These are phyloP conservation scores for Drosophila lacteicornis DNA, from an alignment of 1,140 invertebrate species.

Conservation along the genomic window DNA sequence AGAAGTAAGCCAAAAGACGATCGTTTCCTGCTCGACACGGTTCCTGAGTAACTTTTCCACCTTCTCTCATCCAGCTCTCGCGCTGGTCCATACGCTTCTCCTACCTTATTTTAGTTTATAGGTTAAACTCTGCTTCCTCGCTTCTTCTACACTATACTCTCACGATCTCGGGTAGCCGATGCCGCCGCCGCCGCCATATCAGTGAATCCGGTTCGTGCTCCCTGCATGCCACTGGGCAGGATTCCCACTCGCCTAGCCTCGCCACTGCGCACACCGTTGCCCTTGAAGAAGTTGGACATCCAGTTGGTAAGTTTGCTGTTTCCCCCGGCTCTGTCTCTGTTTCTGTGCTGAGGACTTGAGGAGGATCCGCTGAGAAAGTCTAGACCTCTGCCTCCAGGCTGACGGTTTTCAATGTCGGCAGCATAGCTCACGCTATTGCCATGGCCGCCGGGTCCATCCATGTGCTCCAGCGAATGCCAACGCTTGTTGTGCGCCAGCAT, in stretches of 20 bases:
- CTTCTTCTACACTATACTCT: constrained; percentile 80
- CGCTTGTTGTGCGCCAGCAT: constrained; percentile 87
- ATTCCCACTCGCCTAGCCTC: constrained; percentile 70
- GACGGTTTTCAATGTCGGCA: constrained; percentile 65
- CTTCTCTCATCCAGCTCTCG: constrained; percentile 16
- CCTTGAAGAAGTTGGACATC: constrained; percentile 66
- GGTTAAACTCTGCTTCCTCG: constrained; percentile 18
- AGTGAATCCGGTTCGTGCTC: constrained; percentile 66
- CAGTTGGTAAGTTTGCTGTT: constrained; percentile 60
- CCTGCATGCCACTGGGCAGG: constrained; percentile 64
- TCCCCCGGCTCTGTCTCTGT: constrained; percentile 4
- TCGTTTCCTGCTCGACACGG: constrained; percentile 74
- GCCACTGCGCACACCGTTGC: constrained; percentile 54
- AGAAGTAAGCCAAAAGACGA: constrained; percentile 71
- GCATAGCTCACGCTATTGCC: constrained; percentile 81
- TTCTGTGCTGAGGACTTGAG: constrained; percentile 31
- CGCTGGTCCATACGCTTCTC: constrained; percentile 1
- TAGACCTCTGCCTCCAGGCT: constrained; percentile 15
- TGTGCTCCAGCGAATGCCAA: constrained; percentile 91
- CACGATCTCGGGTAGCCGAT: constrained; percentile 72
- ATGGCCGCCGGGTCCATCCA: constrained; percentile 84
- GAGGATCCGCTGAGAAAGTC: constrained; percentile 23
- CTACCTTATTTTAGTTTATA: constrained; percentile 6
- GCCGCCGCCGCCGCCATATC: constrained; percentile 63
- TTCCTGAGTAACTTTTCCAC: constrained; percentile 77